Evolutionary conservation across 2,113 vertebrate genomes (phyloP), one percentile per base, ranked within the genome.

Genomic region (Hiodon alosoides): DNA sequence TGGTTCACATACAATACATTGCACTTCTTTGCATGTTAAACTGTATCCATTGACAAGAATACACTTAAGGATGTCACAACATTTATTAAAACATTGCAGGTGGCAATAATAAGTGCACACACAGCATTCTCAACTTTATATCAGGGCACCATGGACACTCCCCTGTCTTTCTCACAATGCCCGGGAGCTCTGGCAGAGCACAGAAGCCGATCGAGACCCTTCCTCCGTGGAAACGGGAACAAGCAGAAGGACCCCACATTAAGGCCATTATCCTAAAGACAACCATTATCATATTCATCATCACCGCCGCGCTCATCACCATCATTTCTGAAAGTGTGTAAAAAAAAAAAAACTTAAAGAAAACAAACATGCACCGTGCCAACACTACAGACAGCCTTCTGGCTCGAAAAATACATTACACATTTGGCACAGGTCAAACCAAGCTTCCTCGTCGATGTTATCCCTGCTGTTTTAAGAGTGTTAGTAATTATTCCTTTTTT

Each of bases 211-310:
- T 48, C 8, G 48, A 11, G 64, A 72, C 66, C 14, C 13, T 7
- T 10, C 64, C 57, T 11, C 3, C 16, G 75, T 2, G 57, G 60
- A 77, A 75, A 67, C 57, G n/a, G 50, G 58, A 53, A 67, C 61
- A 51, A 50, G 64, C 72, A 74, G 61, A 66, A 17, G 62, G 52
- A 46, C 5, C 10, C 52, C 13, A 13, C 46, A 66, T 66, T 3
- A 31, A 66, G 13, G 64, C 69, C 57, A 69, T 31, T 60, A 62
- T 53, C 67, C 9, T 54, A 57, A 58, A 4, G 5, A 46, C 17
- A 54, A 57, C 52, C 10, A 31, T 76, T 66, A 73, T 59, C 52
- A 66, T 68, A 65, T 16, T 16, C 47, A 17, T 31, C 48, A 67
- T 69, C 67, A 50, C 52, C 75, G 70, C 17, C 17, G 0, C 48